A percentile compares a stretch with the other conserved stretches of the same genome.
Evolutionary conservation across 2,113 vertebrate genomes (phyloP).

Genomic region (Toxotes chatareus): DNA sequence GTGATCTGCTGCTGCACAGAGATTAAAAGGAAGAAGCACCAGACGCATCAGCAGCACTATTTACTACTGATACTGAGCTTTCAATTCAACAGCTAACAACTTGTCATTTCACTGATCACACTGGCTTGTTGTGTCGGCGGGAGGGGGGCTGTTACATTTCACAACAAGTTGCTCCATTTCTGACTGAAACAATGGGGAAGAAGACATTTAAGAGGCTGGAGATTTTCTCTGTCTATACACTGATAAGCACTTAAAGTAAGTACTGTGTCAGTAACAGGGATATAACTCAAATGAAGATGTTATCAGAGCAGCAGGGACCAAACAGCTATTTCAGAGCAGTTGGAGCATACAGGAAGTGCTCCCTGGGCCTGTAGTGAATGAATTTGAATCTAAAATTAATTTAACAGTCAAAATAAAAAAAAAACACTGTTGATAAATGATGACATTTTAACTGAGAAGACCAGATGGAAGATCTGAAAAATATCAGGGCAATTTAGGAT

Average conservation of each 20-base stretch:
- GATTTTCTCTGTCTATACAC: not conserved
- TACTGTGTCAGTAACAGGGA: not conserved
- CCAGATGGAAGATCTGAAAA: no score
- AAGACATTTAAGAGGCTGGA: not conserved
- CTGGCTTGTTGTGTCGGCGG: no score
- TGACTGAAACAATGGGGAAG: not conserved
- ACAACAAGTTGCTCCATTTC: not conserved
- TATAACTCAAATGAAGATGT: not conserved
- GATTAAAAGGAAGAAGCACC: no score
- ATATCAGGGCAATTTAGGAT: no score
- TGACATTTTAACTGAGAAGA: not conserved
- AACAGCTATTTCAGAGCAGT: not conserved
- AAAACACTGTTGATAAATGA: not conserved
- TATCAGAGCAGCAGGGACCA: not conserved
- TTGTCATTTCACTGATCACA: no score
- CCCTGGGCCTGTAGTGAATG: not conserved
- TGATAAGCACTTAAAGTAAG: not conserved
- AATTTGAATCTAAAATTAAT: constrained; percentile 3
- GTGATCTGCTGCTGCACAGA: no score
- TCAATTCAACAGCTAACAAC: no score
- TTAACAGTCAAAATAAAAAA: not conserved
- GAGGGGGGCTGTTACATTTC: not conserved
- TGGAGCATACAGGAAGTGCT: not conserved
- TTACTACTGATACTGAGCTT: not conserved
- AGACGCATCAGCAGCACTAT: no score